phyloP scores from a whole-genome alignment of 2,888 invertebrate species.

The Cancer borealis region DNA sequence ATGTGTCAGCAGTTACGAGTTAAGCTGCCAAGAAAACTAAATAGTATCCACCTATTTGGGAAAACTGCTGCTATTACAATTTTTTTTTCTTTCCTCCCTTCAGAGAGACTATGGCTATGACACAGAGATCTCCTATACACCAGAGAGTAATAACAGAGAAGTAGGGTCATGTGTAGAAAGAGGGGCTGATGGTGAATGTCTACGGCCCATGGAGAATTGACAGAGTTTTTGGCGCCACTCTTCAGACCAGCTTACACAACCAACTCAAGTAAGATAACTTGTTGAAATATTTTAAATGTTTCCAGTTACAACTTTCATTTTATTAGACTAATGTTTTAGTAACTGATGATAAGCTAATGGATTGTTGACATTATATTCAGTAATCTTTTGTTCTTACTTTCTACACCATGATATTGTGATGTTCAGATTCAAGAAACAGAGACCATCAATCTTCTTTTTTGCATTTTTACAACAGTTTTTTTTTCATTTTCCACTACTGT shows the following conservation, averaged over 20 bases:
- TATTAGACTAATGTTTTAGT: no score
- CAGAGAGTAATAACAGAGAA: conserved; percentile 59
- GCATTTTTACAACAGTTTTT: no score
- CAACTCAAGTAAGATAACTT: background rate
- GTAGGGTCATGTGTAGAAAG: conserved; percentile 56
- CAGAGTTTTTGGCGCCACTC: background rate
- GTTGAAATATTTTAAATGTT: background rate
- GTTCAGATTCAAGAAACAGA: no score
- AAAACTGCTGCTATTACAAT: background rate
- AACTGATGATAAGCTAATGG: no score
- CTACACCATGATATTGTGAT: no score
- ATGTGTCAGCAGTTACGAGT: no score
- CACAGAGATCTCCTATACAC: conserved; percentile 42
- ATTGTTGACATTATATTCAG: no score
- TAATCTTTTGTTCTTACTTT: no score
- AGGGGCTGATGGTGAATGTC: conserved; percentile 36
- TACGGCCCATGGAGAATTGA: conserved; percentile 34
- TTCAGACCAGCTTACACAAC: background rate
- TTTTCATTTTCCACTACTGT: no score
- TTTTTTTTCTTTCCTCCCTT: background rate
- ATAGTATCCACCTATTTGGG: no score
- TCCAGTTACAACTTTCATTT: background rate
- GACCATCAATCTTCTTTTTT: no score
- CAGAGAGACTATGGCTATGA: conserved; percentile 63
- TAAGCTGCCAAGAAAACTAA: no score